phyloP scores from a whole-genome alignment of 2,888 invertebrate species.

The Cheilosia pagana region DNA sequence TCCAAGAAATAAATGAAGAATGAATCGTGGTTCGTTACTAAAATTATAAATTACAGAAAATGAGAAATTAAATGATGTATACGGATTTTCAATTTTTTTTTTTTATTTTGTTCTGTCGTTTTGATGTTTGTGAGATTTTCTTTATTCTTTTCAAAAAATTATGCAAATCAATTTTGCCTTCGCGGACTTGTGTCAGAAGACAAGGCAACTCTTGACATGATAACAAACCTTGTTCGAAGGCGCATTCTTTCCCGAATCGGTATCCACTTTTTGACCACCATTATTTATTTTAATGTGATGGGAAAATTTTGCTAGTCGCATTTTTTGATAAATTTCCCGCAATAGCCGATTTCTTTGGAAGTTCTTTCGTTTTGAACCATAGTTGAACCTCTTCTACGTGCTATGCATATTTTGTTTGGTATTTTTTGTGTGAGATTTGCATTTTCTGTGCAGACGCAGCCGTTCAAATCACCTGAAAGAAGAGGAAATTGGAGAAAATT shows the following conservation, averaged over 20 bases:
- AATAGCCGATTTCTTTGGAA: constrained; percentile 27
- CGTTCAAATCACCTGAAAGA: constrained; percentile 32
- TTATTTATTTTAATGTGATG: constrained; percentile 81
- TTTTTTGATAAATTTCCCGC: constrained; percentile 75
- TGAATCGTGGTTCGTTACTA: constrained; percentile 70
- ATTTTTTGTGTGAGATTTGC: background rate
- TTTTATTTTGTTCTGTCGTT: constrained; percentile 24
- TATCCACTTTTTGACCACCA: constrained; percentile 78
- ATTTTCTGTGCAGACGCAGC: constrained; percentile 17
- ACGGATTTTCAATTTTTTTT: constrained; percentile 33
- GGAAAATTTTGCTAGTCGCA: constrained; percentile 81
- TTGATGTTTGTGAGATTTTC: constrained; percentile 28
- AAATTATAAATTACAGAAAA: constrained; percentile 73
- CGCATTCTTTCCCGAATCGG: constrained; percentile 69
- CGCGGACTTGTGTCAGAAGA: constrained; percentile 31
- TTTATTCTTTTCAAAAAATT: constrained; percentile 16
- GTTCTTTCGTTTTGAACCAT: constrained; percentile 55
- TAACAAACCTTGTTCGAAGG: constrained; percentile 73
- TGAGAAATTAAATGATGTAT: constrained; percentile 66
- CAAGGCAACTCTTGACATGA: constrained; percentile 57
- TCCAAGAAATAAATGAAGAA: constrained; percentile 72
- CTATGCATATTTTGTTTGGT: constrained; percentile 18
- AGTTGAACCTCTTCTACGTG: constrained; percentile 44
- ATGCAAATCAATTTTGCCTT: constrained; percentile 34
- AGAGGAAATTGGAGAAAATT: background rate